Evolutionary conservation across 2,888 invertebrate species (phyloP).

Genomic region (Erannis defoliaria): DNA sequence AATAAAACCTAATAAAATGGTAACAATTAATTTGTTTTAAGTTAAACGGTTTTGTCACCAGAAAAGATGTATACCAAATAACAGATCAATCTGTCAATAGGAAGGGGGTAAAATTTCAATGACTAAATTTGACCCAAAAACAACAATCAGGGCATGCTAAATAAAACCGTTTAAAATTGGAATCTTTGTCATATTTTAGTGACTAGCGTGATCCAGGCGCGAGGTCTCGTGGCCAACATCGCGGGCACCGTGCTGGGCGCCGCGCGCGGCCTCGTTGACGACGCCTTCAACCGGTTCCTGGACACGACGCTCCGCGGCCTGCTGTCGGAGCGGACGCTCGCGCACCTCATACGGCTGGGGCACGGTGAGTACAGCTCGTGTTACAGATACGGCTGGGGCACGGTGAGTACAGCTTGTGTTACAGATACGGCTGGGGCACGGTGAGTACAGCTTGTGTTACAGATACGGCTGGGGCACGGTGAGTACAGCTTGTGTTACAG

Average conservation of each 20-base stretch:
- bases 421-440: constrained; percentile 86
- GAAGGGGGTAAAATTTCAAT: too few relatives aligned
- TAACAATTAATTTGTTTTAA: too few relatives aligned
- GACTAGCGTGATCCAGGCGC: constrained; percentile 83
- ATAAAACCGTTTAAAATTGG: too few relatives aligned
- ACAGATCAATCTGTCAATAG: too few relatives aligned
- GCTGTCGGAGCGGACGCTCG: constrained; percentile 84
- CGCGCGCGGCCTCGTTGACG: constrained; percentile 76
- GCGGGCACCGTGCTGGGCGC: constrained; percentile 80
- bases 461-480: constrained; percentile 87
- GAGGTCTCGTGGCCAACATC: constrained; percentile 72
- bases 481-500: constrained; percentile 40
- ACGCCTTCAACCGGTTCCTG: constrained; percentile 67
- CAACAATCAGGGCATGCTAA: too few relatives aligned
- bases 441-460: constrained; percentile 64
- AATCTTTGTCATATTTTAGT: constrained; percentile 72
- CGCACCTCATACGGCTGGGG: constrained; percentile 86
- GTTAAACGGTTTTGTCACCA: too few relatives aligned
- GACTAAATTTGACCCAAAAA: too few relatives aligned
- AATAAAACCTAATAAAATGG: too few relatives aligned
- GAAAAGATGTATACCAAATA: too few relatives aligned
- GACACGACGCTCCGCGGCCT: constrained; percentile 67
- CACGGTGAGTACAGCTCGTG: constrained; percentile 77
- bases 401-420: constrained; percentile 67
- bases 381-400: constrained; percentile 85